Base-by-base conservation (phyloP, 2,888 invertebrate genomes). In the Geotrupes spiniger region DNA sequence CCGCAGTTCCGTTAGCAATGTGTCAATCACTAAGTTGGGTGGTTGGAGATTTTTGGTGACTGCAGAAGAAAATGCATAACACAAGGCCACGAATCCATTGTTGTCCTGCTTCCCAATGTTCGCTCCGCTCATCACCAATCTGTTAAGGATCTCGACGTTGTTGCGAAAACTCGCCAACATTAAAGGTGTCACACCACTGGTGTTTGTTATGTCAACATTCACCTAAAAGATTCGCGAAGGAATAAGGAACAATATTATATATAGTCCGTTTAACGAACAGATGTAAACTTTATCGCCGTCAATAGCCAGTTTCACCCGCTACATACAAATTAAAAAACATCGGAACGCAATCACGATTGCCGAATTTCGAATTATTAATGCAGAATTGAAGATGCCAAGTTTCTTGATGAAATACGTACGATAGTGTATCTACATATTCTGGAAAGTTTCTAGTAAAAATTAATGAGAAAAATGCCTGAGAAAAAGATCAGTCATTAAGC, bases 121-220 rank as follows among this genome's bases (percentile, higher is more conserved):
- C 2, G 72, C 72, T 2, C 65, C 64, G 9, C 58, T 59, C 2
- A 55, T 49, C 10, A 74, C 49, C 4, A 74, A 52, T 4, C 59
- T 53, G 9, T 59, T 56, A 2, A 71, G 67, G 17, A 71, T 64
- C 11, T 57, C 49, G 16, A 57, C 45, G 53, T 71, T 67, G 47
- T 69, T 69, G 8, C 68, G 58, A 36, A 67, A 70, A 40, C 72
- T 68, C 2, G 73, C 73, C 46, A 73, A 57, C 70, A 73, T 74
- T 27, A 74, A 56, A 1, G 73, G 68, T 2, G 73, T 73, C 4
- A 73, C 67, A 1, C 71, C 71, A 51, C 67, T 69, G 1, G 61
- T 55, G 45, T 69, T 68, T n/a, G 56, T 52, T 6, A 56, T 57
- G 51, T 70, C 62, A 5, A 70, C 53, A 42, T 68, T 58, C 11